phyloP scores from a whole-genome alignment of 2,888 invertebrate species.

The Acronicta psi region DNA sequence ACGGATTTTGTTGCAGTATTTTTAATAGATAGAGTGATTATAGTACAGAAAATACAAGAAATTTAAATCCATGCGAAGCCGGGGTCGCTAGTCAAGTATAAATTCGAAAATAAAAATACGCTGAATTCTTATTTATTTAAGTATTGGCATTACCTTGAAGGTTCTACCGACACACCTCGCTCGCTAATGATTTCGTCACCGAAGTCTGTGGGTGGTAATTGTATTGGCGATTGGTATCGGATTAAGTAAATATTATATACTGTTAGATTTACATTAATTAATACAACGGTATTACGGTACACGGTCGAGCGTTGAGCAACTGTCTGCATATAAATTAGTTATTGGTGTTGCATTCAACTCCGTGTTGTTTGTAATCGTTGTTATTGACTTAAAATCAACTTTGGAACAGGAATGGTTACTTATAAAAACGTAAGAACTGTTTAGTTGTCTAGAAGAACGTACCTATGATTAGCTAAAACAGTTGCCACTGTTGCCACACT shows the following conservation, averaged over 20 bases:
- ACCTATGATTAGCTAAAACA: no score
- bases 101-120: slow-evolving; percentile 5
- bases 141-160: slow-evolving; percentile 38
- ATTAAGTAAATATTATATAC: slow-evolving; percentile 63
- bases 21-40: no score
- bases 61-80: no score
- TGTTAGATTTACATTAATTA: slow-evolving; percentile 65
- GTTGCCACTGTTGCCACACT: no score
- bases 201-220: slow-evolving; percentile 58
- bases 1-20: no score
- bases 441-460: no score
- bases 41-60: no score
- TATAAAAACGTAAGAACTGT: no score
- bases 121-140: slow-evolving; percentile 13
- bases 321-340: slow-evolving; percentile 54
- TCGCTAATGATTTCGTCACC: slow-evolving; percentile 57
- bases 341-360: slow-evolving; percentile 34
- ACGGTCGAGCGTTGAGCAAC: slow-evolving; percentile 51
- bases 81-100: no score
- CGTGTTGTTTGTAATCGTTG: slow-evolving; percentile 25
- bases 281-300: slow-evolving; percentile 56
- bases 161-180: slow-evolving; percentile 59
- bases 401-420: slow-evolving; percentile 17
- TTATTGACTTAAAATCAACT: slow-evolving; percentile 14
- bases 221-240: slow-evolving; percentile 51